A percentile compares a stretch with the other conserved stretches of the same genome.
Evolutionary conservation across 2,113 vertebrate species (phyloP).

Genomic region (Sceloporus undulatus): DNA sequence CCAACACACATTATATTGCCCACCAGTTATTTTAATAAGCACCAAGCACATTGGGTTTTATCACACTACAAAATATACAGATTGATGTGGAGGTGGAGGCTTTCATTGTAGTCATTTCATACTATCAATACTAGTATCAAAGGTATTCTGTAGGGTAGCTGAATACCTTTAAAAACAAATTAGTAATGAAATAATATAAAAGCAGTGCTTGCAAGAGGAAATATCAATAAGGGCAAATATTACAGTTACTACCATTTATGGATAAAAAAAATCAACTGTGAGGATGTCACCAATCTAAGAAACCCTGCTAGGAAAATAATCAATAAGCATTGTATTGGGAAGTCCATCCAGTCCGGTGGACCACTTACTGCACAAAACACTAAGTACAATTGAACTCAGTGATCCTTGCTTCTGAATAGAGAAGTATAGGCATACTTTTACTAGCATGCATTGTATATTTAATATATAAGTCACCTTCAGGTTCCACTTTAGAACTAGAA

Average conservation of each 20-base stretch:
- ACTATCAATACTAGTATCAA: background rate
- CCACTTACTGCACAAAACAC: background rate
- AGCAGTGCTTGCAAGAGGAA: background rate
- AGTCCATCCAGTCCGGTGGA: background rate
- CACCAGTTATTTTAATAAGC: slow-evolving; percentile 61
- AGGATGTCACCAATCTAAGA: slow-evolving; percentile 11
- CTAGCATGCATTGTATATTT: too few relatives aligned
- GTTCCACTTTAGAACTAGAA: background rate
- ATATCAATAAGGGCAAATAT: slow-evolving; percentile 2
- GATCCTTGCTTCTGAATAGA: too few relatives aligned
- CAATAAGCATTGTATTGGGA: background rate
- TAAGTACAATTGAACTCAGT: background rate
- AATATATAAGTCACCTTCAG: background rate
- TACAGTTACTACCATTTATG: background rate
- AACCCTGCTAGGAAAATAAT: background rate
- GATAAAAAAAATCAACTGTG: slow-evolving; percentile 9
- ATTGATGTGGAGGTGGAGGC: slow-evolving; percentile 10
- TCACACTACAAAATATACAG: slow-evolving; percentile 2
- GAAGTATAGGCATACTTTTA: too few relatives aligned
- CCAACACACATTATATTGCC: slow-evolving; percentile 40
- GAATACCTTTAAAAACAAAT: slow-evolving; percentile 24
- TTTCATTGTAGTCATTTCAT: slow-evolving; percentile 37
- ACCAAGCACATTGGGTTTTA: slow-evolving; percentile 43
- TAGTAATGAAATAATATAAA: background rate
- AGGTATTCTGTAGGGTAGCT: background rate